Percentiles rank a stretch among this genome's conserved stretches.
These are phyloP conservation scores for Macrosiphum euphorbiae DNA, from an alignment of 2,888 invertebrate genomes.

Conservation along the genomic window DNA sequence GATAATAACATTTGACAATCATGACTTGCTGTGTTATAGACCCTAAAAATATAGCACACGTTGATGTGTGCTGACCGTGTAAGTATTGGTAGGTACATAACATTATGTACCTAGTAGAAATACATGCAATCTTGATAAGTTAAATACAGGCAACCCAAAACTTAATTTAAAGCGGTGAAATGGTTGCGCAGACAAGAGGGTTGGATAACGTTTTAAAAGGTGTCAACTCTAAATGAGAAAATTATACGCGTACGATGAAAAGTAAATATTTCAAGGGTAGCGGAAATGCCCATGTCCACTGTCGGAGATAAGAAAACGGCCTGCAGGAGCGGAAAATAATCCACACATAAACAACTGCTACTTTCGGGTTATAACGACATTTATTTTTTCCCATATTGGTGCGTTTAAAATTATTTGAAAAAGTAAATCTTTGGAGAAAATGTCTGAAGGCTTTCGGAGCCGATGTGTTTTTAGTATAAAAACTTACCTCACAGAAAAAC, in stretches of 20 bases:
- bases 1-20: background rate
- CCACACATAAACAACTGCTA: background rate
- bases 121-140: constrained; percentile 23
- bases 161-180: constrained; percentile 18
- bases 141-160: background rate
- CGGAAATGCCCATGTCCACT: background rate
- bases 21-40: background rate
- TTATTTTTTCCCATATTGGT: background rate
- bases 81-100: background rate
- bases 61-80: background rate
- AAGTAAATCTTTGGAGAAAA: background rate
- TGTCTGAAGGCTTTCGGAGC: background rate
- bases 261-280: constrained; percentile 1
- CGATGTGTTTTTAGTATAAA: background rate
- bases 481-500: background rate
- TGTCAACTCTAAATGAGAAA: constrained; percentile 44
- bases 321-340: background rate
- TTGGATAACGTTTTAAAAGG: background rate
- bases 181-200: background rate
- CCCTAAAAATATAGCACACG: background rate
- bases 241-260: constrained; percentile 28
- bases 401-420: background rate
- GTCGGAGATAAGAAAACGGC: constrained; percentile 14
- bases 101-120: background rate
- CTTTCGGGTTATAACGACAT: background rate